Evolutionary conservation across 2,113 vertebrate species (phyloP), one percentile per base, ranked within the genome.

Genomic region (Amphiprion percula): DNA sequence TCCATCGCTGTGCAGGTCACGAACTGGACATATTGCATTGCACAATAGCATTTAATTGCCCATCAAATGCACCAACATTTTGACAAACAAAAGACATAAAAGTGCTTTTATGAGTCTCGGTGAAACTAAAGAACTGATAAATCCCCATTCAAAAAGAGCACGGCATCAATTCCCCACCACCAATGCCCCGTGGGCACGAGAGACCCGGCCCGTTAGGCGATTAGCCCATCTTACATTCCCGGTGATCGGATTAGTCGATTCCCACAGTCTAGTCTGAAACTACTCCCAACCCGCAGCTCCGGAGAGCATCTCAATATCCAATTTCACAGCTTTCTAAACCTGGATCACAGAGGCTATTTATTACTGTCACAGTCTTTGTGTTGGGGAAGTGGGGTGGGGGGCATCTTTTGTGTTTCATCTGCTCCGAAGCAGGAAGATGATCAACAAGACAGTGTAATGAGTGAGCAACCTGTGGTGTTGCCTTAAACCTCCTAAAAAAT

Each of bases 251-350:
- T 92, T 90, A 91, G 71, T 82, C 44, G 77, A 85, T 91, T 85
- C 86, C 88, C 91, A 85, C 89, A 87, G 91, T 93, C 91, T 90
- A 88, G 88, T 89, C 89, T 83, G 79, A 80, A 89, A 65, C 85
- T 79, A 86, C 90, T 88, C 83, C 78, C 82, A 50, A 92, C 90
- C 91, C 59, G 82, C 82, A 87, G 90, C 90, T 91, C 84, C 82
- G 54, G 77, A 85, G 87, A 88, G 87, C 85, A 68, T 92, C 87
- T 88, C 88, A 89, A 88, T 91, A 93, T 92, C 87, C 90, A 94
- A 91, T 93, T 95, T 93, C 92, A 93, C 92, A 90, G 92, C 88
- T 93, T 90, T 93, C 85, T 93, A 91, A 94, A 91, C 92, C 89
- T 90, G 91, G 74, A 93, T 92, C 88, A 86, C 67, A 47, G 70